Evolutionary conservation across 2,113 vertebrate genomes (phyloP), one percentile per base, ranked within the genome.

Genomic region (Parus major): DNA sequence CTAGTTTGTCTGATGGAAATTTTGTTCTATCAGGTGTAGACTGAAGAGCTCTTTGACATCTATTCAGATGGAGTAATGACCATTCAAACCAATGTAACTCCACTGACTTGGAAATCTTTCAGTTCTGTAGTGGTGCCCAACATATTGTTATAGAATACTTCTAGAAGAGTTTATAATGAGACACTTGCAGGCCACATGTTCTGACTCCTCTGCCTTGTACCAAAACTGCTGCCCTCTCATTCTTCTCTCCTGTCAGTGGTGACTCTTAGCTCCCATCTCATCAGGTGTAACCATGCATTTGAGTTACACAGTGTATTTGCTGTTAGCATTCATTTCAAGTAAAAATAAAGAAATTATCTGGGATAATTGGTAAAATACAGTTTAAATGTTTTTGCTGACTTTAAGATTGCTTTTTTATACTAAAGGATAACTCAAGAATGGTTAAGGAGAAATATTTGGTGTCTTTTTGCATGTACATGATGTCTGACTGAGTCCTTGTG

Each of bases 71-170:
- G 39, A 59, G 10, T n/a, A 23, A 21, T 25, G 39, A 8, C 42
- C 20, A 20, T 65, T 44, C 24, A 66, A 84, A 59, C 28, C 44
- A 39, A 10, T 17, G 53, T 31, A 79, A 11, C 21, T 41, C 28
- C 42, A 8, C 1, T 21, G 25, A 50, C n/a, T 11, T 41, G 0
- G 0, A 22, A 70, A 15, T 31, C 27, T 89, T 56, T 70, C 19
- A 7, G 15, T 31, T 73, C 22, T 3, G 2, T 24, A 42, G 11
- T 41, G 12, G 12, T 66, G 29, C 21, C 35, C 25, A 46, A 12
- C 1, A 3, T 47, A 42, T 66, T 55, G 18, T 63, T 11, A 6
- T 9, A 9, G 53, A 75, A 52, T 29, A 24, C 24, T n/a, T 18
- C 0, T n/a, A 46, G 31, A 59, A 20, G 8, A 27, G 33, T 66